A percentile compares a stretch with the other conserved stretches of the same genome.
phyloP scores from a whole-genome alignment of 2,888 invertebrate species.

The Serrognathus titanus region DNA sequence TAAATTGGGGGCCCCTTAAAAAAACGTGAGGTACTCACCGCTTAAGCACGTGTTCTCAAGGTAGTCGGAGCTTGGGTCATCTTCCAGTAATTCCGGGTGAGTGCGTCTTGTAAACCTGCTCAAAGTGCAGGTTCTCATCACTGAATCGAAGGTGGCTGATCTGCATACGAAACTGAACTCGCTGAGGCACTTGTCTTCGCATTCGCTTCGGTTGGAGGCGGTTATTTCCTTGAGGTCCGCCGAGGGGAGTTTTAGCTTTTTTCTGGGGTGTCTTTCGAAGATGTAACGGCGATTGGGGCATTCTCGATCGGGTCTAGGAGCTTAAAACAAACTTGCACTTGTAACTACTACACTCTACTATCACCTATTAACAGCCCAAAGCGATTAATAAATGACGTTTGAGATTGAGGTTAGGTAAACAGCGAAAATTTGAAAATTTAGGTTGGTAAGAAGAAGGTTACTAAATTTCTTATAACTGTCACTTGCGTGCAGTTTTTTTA shows the following conservation, averaged over 20 bases:
- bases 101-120: slow-evolving; percentile 81
- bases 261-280: slow-evolving; percentile 82
- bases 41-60: slow-evolving; percentile 88
- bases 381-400: too few relatives aligned
- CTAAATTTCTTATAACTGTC: neutral
- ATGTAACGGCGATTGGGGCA: slow-evolving; percentile 86
- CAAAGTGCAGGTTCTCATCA: slow-evolving; percentile 73
- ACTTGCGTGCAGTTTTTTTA: too few relatives aligned
- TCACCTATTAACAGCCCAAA: too few relatives aligned
- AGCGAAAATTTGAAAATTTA: too few relatives aligned
- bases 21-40: slow-evolving; percentile 53
- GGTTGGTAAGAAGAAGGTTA: neutral
- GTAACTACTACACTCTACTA: too few relatives aligned
- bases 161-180: slow-evolving; percentile 87
- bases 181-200: slow-evolving; percentile 85
- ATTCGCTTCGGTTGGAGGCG: slow-evolving; percentile 82
- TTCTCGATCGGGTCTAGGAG: slow-evolving; percentile 82
- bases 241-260: slow-evolving; percentile 75
- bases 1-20: neutral
- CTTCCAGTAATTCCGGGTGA: slow-evolving; percentile 78
- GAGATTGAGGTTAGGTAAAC: too few relatives aligned
- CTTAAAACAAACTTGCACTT: slow-evolving; percentile 44
- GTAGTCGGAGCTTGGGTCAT: slow-evolving; percentile 85
- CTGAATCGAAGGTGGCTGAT: slow-evolving; percentile 79
- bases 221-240: slow-evolving; percentile 82